A percentile compares a stretch with the other conserved stretches of the same genome.
These are phyloP conservation scores for Pseudoatta argentina DNA, from an alignment of 1,140 invertebrate genomes.

Conservation along the genomic window DNA sequence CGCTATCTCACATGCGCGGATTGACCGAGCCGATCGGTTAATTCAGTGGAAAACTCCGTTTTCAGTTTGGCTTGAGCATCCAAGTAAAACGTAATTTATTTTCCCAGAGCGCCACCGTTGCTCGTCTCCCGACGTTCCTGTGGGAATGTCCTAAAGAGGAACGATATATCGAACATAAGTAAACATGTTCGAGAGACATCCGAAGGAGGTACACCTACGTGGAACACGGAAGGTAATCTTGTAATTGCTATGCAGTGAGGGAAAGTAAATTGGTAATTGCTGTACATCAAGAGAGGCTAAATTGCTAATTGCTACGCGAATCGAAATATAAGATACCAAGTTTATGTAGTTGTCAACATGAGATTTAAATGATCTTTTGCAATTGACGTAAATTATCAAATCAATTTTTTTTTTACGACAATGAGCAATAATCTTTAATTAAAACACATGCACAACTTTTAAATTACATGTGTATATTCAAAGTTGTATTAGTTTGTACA, in stretches of 20 bases:
- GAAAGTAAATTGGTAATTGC: constrained; percentile 59
- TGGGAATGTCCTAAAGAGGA: constrained; percentile 41
- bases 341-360: background rate
- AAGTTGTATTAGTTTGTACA: background rate
- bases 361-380: background rate
- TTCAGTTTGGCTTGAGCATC: background rate
- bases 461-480: background rate
- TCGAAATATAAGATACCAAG: constrained; percentile 1
- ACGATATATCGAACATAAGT: constrained; percentile 38
- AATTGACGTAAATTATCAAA: background rate
- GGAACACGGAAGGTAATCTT: constrained; percentile 34
- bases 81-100: constrained; percentile 55
- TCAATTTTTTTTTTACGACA: background rate
- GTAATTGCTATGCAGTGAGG: constrained; percentile 46
- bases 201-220: background rate
- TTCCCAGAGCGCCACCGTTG: constrained; percentile 7
- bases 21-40: background rate
- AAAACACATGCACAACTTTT: background rate
- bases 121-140: constrained; percentile 1
- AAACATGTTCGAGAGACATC: constrained; percentile 53
- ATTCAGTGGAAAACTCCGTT: constrained; percentile 25
- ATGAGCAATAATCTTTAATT: background rate
- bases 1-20: background rate
- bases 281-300: constrained; percentile 50
- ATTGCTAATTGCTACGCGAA: constrained; percentile 48